phyloP scores from a whole-genome alignment of 2,797 vertebrate species.

The Neopelma chrysocephalum region DNA sequence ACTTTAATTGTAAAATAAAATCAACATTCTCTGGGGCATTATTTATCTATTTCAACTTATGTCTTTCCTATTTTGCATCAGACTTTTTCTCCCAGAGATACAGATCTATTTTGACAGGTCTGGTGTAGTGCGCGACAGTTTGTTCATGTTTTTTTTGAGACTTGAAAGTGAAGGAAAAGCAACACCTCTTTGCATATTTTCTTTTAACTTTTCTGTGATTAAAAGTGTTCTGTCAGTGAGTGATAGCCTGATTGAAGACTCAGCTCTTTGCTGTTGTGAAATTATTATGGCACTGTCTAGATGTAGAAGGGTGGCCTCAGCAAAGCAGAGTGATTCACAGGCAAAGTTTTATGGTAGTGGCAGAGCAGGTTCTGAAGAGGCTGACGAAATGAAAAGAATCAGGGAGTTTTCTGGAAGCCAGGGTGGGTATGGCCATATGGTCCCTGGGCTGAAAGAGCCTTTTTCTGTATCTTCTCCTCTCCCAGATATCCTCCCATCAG shows the following conservation, averaged over 20 bases:
- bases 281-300: not conserved
- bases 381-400: not conserved
- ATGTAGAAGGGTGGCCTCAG: not conserved
- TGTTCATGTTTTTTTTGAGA: not conserved
- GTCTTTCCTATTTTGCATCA: constrained; percentile 30
- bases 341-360: not conserved
- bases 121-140: not conserved
- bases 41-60: constrained; percentile 44
- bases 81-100: not conserved
- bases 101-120: constrained; percentile 19
- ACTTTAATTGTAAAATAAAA: constrained; percentile 21
- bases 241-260: constrained; percentile 13
- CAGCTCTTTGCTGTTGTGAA: not conserved
- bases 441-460: not conserved
- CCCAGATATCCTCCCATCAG: not conserved
- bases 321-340: not conserved
- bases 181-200: constrained; percentile 31
- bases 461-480: not conserved
- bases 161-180: constrained; percentile 39
- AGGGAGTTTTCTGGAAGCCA: not conserved
- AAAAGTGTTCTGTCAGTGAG: not conserved
- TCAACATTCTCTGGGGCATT: constrained; percentile 4
- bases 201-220: constrained; percentile 49
- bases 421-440: fast-evolving
- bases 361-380: not conserved